phyloP scores from a whole-genome alignment of 1,140 invertebrate species.

The Aphis gossypii region DNA sequence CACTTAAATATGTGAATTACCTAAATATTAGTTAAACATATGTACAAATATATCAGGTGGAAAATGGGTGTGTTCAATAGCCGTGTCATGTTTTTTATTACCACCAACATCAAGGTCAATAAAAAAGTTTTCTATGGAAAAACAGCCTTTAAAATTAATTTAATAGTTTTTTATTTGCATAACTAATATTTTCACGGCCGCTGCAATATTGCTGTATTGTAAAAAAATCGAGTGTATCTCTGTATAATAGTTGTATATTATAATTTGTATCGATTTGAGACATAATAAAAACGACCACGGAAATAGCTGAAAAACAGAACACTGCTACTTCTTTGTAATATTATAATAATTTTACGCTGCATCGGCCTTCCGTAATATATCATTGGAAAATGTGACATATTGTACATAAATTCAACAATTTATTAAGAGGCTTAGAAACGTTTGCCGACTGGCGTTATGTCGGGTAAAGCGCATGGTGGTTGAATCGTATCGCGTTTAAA shows the following conservation, averaged over 20 bases:
- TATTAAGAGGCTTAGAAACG: constrained; percentile 32
- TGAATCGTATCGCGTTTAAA: constrained; percentile 1
- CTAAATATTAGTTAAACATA: no score
- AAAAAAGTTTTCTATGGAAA: background rate
- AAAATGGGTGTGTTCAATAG: no score
- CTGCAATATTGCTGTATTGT: background rate
- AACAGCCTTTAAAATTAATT: background rate
- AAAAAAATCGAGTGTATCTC: background rate
- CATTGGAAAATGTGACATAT: background rate
- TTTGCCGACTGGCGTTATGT: background rate
- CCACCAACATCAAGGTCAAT: background rate
- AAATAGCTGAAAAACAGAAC: background rate
- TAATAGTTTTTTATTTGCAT: no score
- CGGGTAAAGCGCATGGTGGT: background rate
- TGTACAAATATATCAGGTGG: no score
- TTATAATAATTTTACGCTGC: background rate
- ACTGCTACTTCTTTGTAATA: background rate
- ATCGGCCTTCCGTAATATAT: background rate
- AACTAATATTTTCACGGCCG: background rate
- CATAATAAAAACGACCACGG: background rate
- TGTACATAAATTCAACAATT: constrained; percentile 22
- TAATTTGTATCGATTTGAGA: background rate
- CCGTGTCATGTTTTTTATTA: background rate
- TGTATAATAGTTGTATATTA: background rate
- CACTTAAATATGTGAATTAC: no score